Conservation (phyloP, 2,888 invertebrate genomes). For the Thymelicus lineola region DNA sequence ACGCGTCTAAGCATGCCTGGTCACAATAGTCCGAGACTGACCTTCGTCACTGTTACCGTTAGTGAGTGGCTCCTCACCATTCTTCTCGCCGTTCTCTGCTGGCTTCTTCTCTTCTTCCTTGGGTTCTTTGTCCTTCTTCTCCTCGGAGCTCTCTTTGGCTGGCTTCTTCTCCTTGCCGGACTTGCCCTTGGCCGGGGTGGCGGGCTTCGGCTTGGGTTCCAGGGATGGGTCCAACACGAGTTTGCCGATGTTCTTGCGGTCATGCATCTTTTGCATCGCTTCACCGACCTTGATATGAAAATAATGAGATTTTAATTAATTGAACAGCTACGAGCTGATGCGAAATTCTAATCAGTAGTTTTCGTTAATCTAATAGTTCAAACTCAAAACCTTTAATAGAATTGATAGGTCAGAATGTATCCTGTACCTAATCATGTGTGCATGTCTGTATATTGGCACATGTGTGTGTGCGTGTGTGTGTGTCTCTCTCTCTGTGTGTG, state of each 20-base stretch:
- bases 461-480: not conserved
- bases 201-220: slow-evolving; percentile 92
- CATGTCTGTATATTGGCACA: too few species aligned
- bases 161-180: slow-evolving; percentile 89
- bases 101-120: slow-evolving; percentile 83
- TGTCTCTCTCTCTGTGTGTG: not conserved
- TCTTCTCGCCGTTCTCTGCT: slow-evolving; percentile 78
- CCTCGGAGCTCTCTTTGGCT: slow-evolving; percentile 87
- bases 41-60: slow-evolving; percentile 85
- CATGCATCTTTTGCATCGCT: slow-evolving; percentile 97
- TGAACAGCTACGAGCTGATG: not conserved
- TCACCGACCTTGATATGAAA: slow-evolving; percentile 88
- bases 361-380: too few species aligned
- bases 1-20: slow-evolving; percentile 69
- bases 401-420: too few species aligned
- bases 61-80: slow-evolving; percentile 81
- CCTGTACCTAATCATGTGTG: too few species aligned
- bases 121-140: slow-evolving; percentile 86
- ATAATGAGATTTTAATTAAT: not conserved
- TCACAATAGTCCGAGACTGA: slow-evolving; percentile 74
- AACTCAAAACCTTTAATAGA: too few species aligned
- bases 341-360: too few species aligned
- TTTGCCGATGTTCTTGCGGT: slow-evolving; percentile 95
- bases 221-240: slow-evolving; percentile 92
- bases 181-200: slow-evolving; percentile 91